These are phyloP conservation scores for Champsocephalus esox DNA, from an alignment of 2,797 vertebrate genomes.

Conservation along the genomic window DNA sequence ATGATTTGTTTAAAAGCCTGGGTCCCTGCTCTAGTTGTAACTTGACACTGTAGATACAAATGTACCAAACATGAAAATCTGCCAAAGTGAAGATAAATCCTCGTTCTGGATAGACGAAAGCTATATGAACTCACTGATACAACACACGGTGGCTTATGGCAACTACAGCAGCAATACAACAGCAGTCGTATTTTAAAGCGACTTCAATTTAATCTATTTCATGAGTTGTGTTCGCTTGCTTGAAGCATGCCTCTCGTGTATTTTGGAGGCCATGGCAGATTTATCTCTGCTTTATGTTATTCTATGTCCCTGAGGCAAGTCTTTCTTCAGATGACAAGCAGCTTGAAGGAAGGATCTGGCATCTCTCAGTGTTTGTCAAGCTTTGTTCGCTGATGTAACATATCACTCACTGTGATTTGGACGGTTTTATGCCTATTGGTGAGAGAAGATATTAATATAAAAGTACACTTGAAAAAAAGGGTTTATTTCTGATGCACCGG, in stretches of 20 bases:
- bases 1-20: slow-evolving; percentile 11
- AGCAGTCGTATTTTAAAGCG: slow-evolving; percentile 34
- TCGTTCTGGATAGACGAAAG: slow-evolving; percentile 24
- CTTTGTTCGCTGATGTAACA: slow-evolving; percentile 52
- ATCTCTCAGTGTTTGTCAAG: slow-evolving; percentile 59
- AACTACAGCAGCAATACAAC: slow-evolving; percentile 27
- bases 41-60: slow-evolving; percentile 15
- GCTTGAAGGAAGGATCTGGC: slow-evolving; percentile 60
- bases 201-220: slow-evolving; percentile 54
- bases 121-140: slow-evolving; percentile 9
- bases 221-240: slow-evolving; percentile 57
- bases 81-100: slow-evolving; percentile 20
- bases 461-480: background rate
- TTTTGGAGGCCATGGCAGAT: slow-evolving; percentile 49
- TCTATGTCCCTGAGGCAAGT: slow-evolving; percentile 59
- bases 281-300: slow-evolving; percentile 62
- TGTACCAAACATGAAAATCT: background rate
- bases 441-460: slow-evolving; percentile 18
- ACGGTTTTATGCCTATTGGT: slow-evolving; percentile 41
- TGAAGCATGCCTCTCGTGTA: slow-evolving; percentile 56
- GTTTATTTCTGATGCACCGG: background rate
- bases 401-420: slow-evolving; percentile 52
- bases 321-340: slow-evolving; percentile 68
- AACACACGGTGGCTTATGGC: slow-evolving; percentile 23
- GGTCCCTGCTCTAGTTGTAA: background rate